Evolutionary conservation across 2,888 invertebrate species (phyloP), one percentile per base, ranked within the genome.

Genomic region (Sympetrum striolatum): DNA sequence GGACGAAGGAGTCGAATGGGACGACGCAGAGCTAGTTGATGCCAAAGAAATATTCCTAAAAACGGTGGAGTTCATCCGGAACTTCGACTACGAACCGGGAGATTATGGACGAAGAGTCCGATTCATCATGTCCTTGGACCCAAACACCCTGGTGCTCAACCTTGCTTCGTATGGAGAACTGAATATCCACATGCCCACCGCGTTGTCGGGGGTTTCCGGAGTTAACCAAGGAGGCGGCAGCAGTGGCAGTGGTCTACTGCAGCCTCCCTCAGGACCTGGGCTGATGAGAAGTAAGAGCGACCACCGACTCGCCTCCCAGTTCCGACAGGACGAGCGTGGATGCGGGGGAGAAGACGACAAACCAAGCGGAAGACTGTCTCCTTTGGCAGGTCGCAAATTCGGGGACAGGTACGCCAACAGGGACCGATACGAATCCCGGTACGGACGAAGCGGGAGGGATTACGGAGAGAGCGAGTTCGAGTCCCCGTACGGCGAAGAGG

Each of bases 21-120:
- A 98, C 92, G 98, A 98, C 93, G 97, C 97, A 92, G 98, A 98
- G 93, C 95, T 98, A 92, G 98, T 98, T 95, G 98, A 98, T 93
- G 97, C 98, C 91, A 99, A 99, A 94, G 98, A 98, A 94, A 98
- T 98, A 92, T 99, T 99, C 95, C 95, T 98, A 37, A 98, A 98
- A 94, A 99, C 99, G 25, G 97, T 99, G 86, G 99, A 99, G 93
- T 99, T 99, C 94, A 96, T 99, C 92, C 96, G 95, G 81, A 91
- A 92, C 91, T 98, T 98, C 93, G 98, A 98, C 94, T 98, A 98
- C 93, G 99, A 99, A 94, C 97, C 97, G 91, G 96, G 97, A 90
- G 98, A 98, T 94, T 98, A 98, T 93, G 97, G 96, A 91, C 96
- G 98, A 91, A 96, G 97, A 92, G 96, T 98, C 92, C 96, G 98